Evolutionary conservation across 2,113 vertebrate genomes (phyloP), one percentile per base, ranked within the genome.

Genomic region (Nycticryphes semicollaris): DNA sequence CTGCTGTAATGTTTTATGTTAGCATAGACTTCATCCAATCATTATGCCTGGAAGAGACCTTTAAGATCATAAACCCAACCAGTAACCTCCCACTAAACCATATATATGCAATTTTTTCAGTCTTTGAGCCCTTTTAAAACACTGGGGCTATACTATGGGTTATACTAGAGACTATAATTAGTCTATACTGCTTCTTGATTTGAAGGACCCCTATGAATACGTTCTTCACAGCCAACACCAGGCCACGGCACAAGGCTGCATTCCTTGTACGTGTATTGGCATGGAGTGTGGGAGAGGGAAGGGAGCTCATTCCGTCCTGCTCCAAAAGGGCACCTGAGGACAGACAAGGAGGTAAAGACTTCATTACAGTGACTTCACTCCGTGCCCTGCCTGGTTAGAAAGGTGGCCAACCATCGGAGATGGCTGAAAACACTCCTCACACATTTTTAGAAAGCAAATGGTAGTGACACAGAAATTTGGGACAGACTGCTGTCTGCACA

Each of bases 271-370:
- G 24, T 0, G 3, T 4, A 37, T 2, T 27, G 64, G 72, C 74
- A 35, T 0, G 11, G 60, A 2, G 57, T 41, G 27, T 0, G 0
- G 35, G 37, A 68, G 41, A 69, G 12, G 20, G n/a, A 13, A 7
- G 0, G 3, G 37, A 51, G 33, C 47, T 93, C 51, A 6, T 60
- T 20, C 19, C 11, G 1, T 20, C 54, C 78, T 12, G 8, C 48
- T 31, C 77, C 41, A 60, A 27, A 76, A 89, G 84, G 87, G 69
- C 69, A 84, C 87, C 19, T 75, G 56, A 87, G 95, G 87, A 66
- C 93, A 92, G 84, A 50, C 63, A 50, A 51, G 37, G 75, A 79
- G 60, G 41, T 62, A 31, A 95, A 90, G 74, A 69, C 90, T 60
- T 81, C 72, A 37, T 8, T n/a, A 66, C 14, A 70, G 59, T 27